These are phyloP conservation scores for Phycodurus eques DNA, from an alignment of 2,113 vertebrate genomes.

Conservation along the genomic window DNA sequence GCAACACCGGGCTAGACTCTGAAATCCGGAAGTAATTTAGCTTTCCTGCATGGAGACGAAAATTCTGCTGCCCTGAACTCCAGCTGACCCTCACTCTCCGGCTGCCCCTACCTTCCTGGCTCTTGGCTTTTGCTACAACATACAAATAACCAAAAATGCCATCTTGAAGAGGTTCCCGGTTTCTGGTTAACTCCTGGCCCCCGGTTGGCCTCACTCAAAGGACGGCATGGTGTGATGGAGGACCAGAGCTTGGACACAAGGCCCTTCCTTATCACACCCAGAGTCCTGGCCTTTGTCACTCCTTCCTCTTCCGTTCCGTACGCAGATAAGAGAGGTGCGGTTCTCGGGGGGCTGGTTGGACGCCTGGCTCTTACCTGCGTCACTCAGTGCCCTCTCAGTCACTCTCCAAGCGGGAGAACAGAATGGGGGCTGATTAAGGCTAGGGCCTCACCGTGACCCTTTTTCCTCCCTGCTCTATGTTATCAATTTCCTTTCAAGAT, in stretches of 20 bases:
- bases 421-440: conserved; percentile 51
- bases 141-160: conserved; percentile 39
- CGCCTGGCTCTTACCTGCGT: conserved; percentile 81
- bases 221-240: conserved; percentile 27
- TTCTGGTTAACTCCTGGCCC: conserved; percentile 37
- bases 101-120: conserved; percentile 42
- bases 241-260: conserved; percentile 52
- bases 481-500: neutral
- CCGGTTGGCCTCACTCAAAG: conserved; percentile 43
- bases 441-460: conserved; percentile 46
- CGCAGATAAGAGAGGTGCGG: conserved; percentile 64
- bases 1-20: conserved; percentile 51
- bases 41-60: conserved; percentile 78
- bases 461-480: neutral
- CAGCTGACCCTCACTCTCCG: conserved; percentile 79
- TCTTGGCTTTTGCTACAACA: conserved; percentile 29
- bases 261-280: conserved; percentile 63
- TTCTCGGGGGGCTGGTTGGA: conserved; percentile 48
- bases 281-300: conserved; percentile 67
- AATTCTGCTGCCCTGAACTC: conserved; percentile 85
- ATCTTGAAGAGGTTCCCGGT: conserved; percentile 25
- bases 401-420: conserved; percentile 44
- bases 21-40: conserved; percentile 88
- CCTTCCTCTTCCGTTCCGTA: conserved; percentile 56
- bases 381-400: conserved; percentile 74